phyloP scores from a whole-genome alignment of 2,888 invertebrate species.

The Ypsolopha scabrella region DNA sequence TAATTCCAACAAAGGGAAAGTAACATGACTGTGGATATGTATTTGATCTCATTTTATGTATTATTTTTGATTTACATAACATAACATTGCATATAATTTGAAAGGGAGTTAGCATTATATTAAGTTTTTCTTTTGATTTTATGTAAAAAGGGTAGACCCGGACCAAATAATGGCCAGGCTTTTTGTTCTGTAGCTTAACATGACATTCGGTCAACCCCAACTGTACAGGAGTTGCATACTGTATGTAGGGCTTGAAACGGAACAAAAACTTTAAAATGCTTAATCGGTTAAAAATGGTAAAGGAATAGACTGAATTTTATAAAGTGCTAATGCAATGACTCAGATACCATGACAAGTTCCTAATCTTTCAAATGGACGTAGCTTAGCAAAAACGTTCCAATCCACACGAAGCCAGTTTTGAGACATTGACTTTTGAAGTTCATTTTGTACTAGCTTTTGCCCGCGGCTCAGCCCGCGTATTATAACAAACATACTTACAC shows the following conservation, averaged over 20 bases:
- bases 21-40: slow-evolving; percentile 26
- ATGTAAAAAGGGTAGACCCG: slow-evolving; percentile 17
- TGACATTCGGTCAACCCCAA: too few species aligned
- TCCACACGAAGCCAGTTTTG: too few species aligned
- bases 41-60: slow-evolving; percentile 61
- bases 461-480: too few species aligned
- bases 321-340: slow-evolving; percentile 57
- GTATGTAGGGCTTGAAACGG: slow-evolving; percentile 20
- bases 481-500: too few species aligned
- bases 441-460: too few species aligned
- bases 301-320: slow-evolving; percentile 61
- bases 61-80: slow-evolving; percentile 43
- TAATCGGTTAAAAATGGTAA: slow-evolving; percentile 47
- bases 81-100: slow-evolving; percentile 22
- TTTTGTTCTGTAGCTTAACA: too few species aligned
- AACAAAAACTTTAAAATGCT: slow-evolving; percentile 56
- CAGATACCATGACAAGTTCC: slow-evolving; percentile 45
- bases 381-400: too few species aligned
- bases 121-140: slow-evolving; percentile 11
- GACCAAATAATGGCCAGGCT: slow-evolving; percentile 46
- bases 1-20: slow-evolving; percentile 33
- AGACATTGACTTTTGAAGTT: too few species aligned
- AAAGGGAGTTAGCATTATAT: slow-evolving; percentile 22
- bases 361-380: too few species aligned
- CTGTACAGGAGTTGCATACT: too few species aligned